Evolutionary conservation across 2,888 invertebrate species (phyloP), one percentile per base, ranked within the genome.

Genomic region (Tachina lurida): DNA sequence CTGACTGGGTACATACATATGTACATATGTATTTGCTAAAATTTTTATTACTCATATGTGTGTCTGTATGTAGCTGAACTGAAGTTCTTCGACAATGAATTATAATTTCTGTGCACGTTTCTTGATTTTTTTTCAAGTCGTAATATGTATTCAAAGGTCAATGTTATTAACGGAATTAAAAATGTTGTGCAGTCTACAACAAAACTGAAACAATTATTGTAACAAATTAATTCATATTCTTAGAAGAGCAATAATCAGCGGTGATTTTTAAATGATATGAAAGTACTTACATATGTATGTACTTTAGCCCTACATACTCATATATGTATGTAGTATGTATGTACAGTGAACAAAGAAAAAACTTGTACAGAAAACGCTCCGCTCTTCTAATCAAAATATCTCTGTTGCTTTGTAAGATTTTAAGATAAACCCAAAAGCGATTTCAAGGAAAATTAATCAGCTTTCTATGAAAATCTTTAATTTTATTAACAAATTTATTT

Each of bases 141-240:
- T 5, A 31, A 31, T 31, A 68, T 13, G 60, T 67, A 47, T 80
- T 41, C 79, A 80, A 80, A 80, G 79, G 71, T 73, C 73, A 80
- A 56, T 54, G 56, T 58, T 58, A 80, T 80, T 80, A 73, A 47
- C 63, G 63, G 63, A 65, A 56, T 43, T 73, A 41, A 22, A 73
- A 80, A 71, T 5, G 73, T 58, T 58, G 15, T 49, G n/a, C 12
- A 58, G 73, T 73, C 56, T 80, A 65, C 39, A 58, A 10, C 58
- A 31, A 60, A 15, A 54, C 22, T 60, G n/a, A 68, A 76, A 47
- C 10, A 31, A 31, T 31, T 31, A 31, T 31, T 54, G 43, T 52
- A 62, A 31, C 31, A 31, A 31, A 31, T 31, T 31, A 31, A 31
- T 31, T 31, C 19, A 52, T 17, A 45, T 47, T 54, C 52, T 17